Percentiles rank a stretch among this genome's conserved stretches.
Conservation (phyloP, 2,113 vertebrate species). For the Pterocles orientalis region DNA sequence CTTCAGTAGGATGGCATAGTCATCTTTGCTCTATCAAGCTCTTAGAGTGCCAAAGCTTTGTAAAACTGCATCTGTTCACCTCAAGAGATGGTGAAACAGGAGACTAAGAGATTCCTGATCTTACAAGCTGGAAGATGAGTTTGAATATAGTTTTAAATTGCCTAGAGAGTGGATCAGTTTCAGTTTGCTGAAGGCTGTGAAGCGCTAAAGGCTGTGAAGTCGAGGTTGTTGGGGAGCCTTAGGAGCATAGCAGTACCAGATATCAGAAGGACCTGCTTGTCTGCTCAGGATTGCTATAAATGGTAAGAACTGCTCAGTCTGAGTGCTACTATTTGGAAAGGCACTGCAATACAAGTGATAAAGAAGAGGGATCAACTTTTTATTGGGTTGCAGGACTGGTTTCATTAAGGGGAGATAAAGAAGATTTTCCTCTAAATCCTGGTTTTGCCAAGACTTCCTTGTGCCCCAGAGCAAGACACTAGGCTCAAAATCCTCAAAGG, state of each 20-base stretch:
- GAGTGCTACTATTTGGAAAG: not conserved
- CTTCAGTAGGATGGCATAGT: not conserved
- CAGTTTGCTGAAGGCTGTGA: not conserved
- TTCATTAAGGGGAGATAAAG: conserved; percentile 50
- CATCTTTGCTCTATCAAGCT: not conserved
- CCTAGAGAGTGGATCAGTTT: not conserved
- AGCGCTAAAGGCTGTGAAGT: not conserved
- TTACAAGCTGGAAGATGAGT: not conserved
- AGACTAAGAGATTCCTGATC: not conserved
- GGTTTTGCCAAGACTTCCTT: conserved; percentile 8
- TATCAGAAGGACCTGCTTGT: not conserved
- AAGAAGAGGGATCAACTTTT: conserved; percentile 7
- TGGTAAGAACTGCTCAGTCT: not conserved
- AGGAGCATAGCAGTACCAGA: not conserved
- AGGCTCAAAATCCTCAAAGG: not conserved
- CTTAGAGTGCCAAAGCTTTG: not conserved
- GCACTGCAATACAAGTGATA: not conserved
- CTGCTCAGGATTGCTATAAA: not conserved
- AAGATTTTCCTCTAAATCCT: conserved; percentile 9
- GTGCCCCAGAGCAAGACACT: not conserved
- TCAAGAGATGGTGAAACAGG: not conserved
- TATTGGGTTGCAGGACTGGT: not conserved
- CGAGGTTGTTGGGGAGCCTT: not conserved
- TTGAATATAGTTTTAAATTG: not conserved
- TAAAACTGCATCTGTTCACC: not conserved